Evolutionary conservation across 1,140 invertebrate species (phyloP), one percentile per base, ranked within the genome.

Genomic region (Probaryconus sp.): DNA sequence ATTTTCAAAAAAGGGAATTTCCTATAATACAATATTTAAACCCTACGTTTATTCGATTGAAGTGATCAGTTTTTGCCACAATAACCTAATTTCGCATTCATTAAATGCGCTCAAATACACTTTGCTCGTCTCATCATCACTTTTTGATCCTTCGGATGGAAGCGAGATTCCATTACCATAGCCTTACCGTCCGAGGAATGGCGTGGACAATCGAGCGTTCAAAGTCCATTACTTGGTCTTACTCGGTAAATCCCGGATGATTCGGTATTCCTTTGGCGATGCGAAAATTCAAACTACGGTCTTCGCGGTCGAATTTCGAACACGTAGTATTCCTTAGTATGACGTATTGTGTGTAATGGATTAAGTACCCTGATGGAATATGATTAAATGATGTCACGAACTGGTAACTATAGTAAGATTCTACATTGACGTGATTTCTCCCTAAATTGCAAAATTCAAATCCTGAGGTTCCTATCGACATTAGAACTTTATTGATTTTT

Each of bases 361-460:
- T 64, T 51, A 64, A 64, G 13, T 48, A 37, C 28, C 40, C 30
- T 21, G 40, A 53, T 53, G 60, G 51, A 10, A 20, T 38, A 51
- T 58, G 64, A 68, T 68, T 68, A 60, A 68, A 50, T 14, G 10
- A 37, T 60, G 64, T 60, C 65, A 61, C 21, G 65, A 60, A 60
- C 53, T 53, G 37, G 26, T 40, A 38, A 47, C 24, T 55, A 21
- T 26, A 5, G 18, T 42, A 26, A 13, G 10, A 40, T 11, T 42
- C 67, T 20, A 50, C 50, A 38, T 71, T 71, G 67, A 60, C 67
- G 56, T 24, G 7, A 28, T 18, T 63, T 43, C 67, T 45, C 48
- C 9, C 28, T n/a, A 14, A 16, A 5, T 11, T 10, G 14, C 13
- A 31, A n/a, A n/a, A n/a, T n/a, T n/a, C n/a, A n/a, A n/a, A n/a